Percentiles rank a stretch among this genome's conserved stretches.
phyloP scores from a whole-genome alignment of 2,113 vertebrate genomes.

The Phocoena phocoena region DNA sequence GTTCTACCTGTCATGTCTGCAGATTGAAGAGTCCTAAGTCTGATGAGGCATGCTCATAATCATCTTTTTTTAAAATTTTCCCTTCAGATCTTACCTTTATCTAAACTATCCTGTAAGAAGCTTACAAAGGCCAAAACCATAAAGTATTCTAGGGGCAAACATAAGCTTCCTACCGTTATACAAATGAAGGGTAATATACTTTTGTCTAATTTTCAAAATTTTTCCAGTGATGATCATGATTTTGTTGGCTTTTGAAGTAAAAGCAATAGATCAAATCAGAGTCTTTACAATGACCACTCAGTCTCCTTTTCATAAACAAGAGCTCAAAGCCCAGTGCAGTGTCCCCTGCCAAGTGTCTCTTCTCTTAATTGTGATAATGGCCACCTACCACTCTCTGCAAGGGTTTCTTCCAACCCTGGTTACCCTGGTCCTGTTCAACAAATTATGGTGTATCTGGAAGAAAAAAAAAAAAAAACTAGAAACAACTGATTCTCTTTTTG shows the following conservation, averaged over 20 bases:
- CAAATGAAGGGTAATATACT: neutral
- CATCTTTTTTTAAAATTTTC: neutral
- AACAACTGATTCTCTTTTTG: neutral
- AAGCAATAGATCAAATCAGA: conserved; percentile 20
- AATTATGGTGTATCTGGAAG: neutral
- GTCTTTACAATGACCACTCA: neutral
- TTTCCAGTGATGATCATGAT: neutral
- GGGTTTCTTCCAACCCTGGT: neutral
- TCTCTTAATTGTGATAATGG: neutral
- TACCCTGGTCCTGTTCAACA: neutral
- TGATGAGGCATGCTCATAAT: neutral
- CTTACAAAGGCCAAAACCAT: neutral
- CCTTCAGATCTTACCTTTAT: neutral
- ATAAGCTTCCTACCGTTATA: neutral
- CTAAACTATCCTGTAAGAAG: neutral
- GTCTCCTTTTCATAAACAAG: neutral
- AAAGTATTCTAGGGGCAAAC: neutral
- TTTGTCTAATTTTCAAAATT: neutral
- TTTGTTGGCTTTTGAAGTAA: neutral
- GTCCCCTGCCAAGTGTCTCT: neutral
- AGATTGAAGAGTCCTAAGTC: neutral
- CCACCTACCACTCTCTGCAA: neutral
- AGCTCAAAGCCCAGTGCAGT: neutral
- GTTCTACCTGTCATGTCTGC: neutral
- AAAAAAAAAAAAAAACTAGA: neutral